phyloP scores from a whole-genome alignment of 2,797 vertebrate species.

The Pseudochromis fuscus region DNA sequence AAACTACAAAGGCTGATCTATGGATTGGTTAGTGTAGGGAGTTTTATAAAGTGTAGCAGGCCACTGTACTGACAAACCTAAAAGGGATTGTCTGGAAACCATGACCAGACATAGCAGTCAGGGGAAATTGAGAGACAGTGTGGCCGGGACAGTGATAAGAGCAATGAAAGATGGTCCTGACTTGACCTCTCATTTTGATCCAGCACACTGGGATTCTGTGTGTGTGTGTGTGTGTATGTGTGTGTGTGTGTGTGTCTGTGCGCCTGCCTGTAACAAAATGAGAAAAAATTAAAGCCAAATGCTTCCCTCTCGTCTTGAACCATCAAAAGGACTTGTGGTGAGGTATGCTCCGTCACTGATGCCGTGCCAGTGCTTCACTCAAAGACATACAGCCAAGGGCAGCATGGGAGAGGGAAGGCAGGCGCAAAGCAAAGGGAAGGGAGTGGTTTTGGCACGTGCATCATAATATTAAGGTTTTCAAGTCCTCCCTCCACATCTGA shows the following conservation, averaged over 20 bases:
- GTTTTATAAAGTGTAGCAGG: constrained; percentile 19
- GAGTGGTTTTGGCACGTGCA: constrained; percentile 66
- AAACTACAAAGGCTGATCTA: constrained; percentile 1
- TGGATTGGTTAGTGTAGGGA: constrained; percentile 5
- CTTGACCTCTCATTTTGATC: constrained; percentile 65
- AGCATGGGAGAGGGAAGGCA: constrained; percentile 29
- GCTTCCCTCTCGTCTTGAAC: constrained; percentile 50
- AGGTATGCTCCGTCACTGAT: constrained; percentile 61
- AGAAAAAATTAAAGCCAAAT: constrained; percentile 64
- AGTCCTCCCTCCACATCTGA: constrained; percentile 77
- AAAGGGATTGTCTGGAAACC: constrained; percentile 27
- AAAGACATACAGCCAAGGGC: constrained; percentile 56
- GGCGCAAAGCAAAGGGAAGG: constrained; percentile 43
- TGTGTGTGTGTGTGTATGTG: constrained; percentile 17
- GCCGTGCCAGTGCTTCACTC: constrained; percentile 61
- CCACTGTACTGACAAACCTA: constrained; percentile 5
- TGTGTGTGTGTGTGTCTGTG: constrained; percentile 21
- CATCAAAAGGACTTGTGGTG: constrained; percentile 66
- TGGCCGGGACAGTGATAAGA: constrained; percentile 33
- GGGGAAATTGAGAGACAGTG: constrained; percentile 32
- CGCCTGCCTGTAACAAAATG: constrained; percentile 40
- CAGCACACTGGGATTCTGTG: constrained; percentile 1
- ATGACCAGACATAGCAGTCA: constrained; percentile 21
- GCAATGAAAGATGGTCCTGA: constrained; percentile 47
- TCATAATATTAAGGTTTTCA: constrained; percentile 65